A percentile compares a stretch with the other conserved stretches of the same genome.
These are phyloP conservation scores for Drosophila bipectinata DNA, from an alignment of 1,140 invertebrate species.

Conservation along the genomic window DNA sequence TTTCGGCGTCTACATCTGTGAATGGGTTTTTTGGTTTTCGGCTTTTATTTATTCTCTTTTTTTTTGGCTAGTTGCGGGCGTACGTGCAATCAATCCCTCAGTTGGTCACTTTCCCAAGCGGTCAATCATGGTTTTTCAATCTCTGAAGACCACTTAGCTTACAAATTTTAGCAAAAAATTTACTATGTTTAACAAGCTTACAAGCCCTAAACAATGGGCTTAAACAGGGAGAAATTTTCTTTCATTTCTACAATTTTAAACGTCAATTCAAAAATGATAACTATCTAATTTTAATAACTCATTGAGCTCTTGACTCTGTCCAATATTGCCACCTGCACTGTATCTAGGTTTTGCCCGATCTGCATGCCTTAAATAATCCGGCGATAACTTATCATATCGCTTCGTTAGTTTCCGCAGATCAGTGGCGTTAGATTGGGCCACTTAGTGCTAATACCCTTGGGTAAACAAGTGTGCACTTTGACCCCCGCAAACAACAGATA, in stretches of 20 bases:
- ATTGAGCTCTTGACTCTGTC: not conserved
- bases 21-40: constrained; percentile 36
- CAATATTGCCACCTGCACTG: constrained; percentile 23
- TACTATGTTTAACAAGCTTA: not conserved
- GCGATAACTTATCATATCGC: constrained; percentile 60
- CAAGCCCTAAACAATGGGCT: not conserved
- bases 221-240: not conserved
- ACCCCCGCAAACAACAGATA: constrained; percentile 16
- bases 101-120: constrained; percentile 46
- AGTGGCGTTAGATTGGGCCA: constrained; percentile 21
- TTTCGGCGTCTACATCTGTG: constrained; percentile 19
- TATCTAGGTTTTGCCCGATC: constrained; percentile 21
- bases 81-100: constrained; percentile 49
- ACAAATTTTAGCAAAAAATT: not conserved
- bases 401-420: constrained; percentile 38
- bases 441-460: constrained; percentile 9
- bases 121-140: constrained; percentile 8
- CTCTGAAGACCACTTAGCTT: not conserved
- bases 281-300: not conserved
- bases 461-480: constrained; percentile 41
- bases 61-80: constrained; percentile 30
- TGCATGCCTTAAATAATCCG: constrained; percentile 47
- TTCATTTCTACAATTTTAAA: not conserved
- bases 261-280: not conserved
- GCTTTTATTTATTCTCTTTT: constrained; percentile 26